Evolutionary conservation across 2,888 invertebrate species (phyloP), one percentile per base, ranked within the genome.

Genomic region (Sinodicranocentrus sp.): DNA sequence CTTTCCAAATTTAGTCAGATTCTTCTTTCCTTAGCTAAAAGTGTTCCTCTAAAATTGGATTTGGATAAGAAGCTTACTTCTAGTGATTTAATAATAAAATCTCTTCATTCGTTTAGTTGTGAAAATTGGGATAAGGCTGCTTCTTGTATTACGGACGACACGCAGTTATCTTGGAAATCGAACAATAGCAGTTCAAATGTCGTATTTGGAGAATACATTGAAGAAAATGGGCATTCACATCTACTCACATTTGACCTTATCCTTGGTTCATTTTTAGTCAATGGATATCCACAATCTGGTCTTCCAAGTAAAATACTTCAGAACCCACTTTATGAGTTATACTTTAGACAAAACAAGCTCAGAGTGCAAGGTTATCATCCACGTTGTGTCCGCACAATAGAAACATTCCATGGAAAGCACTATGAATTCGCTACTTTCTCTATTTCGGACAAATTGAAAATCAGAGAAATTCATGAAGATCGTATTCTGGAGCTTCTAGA

Each of bases 181-280:
- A n/a, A 63, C n/a, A n/a, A 48, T 3, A 48, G 48, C 48, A 10
- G 2, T 2, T 10, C 63, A 21, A 59, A 78, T 17, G n/a, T 78
- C 23, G 44, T 79, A 8, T 19, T 63, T 0, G 71, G 61, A 6
- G 44, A 23, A 23, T 79, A 63, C 28, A 5, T 63, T 8, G 63
- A 65, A 15, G 26, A 52, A 17, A 23, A 43, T 23, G 65, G 65
- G 13, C 39, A 65, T 0, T 10, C 19, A 0, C 33, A 82, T 23
- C 13, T 61, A 5, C 48, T 76, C 1, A 68, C 77, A 26, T 44
- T 77, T 61, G 85, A 85, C 39, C n/a, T 85, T 0, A 0, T 85
- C n/a, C 59, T 25, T 1, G 82, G 82, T 10, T 25, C 33, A 25
- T 82, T 85, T 23, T 44, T 82, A 0, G 82, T 83, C 0, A 78